phyloP scores from a whole-genome alignment of 92 coral and sea anemone species.

The Anthopleura xanthogrammica region DNA sequence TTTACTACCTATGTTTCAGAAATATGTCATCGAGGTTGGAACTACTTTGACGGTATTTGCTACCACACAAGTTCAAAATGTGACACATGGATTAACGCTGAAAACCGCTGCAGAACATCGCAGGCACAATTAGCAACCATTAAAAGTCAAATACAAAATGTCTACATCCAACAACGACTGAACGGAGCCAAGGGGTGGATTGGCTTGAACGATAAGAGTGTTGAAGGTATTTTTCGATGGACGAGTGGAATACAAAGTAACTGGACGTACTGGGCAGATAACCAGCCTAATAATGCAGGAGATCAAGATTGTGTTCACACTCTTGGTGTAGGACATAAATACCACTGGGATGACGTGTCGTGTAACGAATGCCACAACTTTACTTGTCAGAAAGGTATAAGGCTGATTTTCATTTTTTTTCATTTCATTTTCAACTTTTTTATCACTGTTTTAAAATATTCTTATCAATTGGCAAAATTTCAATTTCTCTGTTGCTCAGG shows the following conservation, averaged over 20 bases:
- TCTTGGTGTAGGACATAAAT: constrained; percentile 36
- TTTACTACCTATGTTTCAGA: constrained; percentile 15
- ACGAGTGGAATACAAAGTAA: not conserved
- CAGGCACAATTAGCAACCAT: constrained; percentile 42
- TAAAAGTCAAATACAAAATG: constrained; percentile 48
- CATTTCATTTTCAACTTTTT: too few species aligned
- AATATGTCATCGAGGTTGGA: constrained; percentile 60
- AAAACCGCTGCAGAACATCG: constrained; percentile 30
- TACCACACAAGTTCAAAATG: constrained; percentile 52
- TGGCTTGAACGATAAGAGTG: constrained; percentile 44
- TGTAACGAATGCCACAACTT: constrained; percentile 45
- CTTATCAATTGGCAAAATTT: too few species aligned
- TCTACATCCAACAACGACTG: constrained; percentile 53
- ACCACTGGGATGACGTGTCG: constrained; percentile 61
- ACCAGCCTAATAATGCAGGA: constrained; percentile 28
- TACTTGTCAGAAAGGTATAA: constrained; percentile 57
- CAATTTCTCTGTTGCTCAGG: too few species aligned
- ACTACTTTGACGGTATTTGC: constrained; percentile 68
- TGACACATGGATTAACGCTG: constrained; percentile 56
- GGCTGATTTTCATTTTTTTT: not conserved
- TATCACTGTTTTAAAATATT: too few species aligned
- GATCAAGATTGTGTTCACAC: constrained; percentile 65
- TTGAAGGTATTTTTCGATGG: constrained; percentile 39
- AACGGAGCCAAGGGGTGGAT: constrained; percentile 60
- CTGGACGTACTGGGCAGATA: constrained; percentile 27